Conservation (phyloP, 1,140 invertebrate species). For the Lasaia peninsularis region DNA sequence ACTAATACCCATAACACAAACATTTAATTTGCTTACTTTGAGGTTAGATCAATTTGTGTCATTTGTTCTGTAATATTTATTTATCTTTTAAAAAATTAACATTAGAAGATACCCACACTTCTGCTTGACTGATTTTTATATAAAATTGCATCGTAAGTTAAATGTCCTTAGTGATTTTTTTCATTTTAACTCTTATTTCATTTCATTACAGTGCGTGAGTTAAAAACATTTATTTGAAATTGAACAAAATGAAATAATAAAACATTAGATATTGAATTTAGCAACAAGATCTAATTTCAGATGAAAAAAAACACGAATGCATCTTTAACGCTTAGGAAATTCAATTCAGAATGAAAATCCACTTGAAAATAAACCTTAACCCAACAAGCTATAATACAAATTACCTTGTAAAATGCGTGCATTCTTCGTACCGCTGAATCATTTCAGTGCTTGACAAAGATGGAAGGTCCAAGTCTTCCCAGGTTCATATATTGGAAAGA, state of each 20-base stretch:
- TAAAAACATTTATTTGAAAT: background rate
- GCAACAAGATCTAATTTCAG: conserved; percentile 43
- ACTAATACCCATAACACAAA: too few relatives aligned
- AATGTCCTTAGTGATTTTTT: too few relatives aligned
- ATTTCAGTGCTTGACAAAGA: conserved; percentile 51
- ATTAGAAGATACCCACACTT: too few relatives aligned
- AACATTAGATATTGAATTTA: conserved; percentile 29
- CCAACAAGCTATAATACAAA: conserved; percentile 23
- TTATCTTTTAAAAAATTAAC: too few relatives aligned
- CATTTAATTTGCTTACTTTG: too few relatives aligned
- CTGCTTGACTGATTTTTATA: too few relatives aligned
- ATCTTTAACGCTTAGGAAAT: conserved; percentile 56
- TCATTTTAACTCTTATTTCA: too few relatives aligned
- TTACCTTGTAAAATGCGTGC: conserved; percentile 30
- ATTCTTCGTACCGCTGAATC: conserved; percentile 55
- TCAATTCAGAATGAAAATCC: conserved; percentile 40
- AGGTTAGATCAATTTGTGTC: too few relatives aligned
- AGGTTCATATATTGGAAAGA: conserved; percentile 16
- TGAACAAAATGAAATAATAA: background rate
- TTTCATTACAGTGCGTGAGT: background rate
- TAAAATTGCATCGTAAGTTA: too few relatives aligned
- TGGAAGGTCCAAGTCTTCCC: background rate
- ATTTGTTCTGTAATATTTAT: too few relatives aligned
- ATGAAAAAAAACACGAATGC: conserved; percentile 50
- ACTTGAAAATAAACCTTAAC: conserved; percentile 31